Conservation (phyloP, 1,140 invertebrate genomes). For the Lamellibrachia luymesi region DNA sequence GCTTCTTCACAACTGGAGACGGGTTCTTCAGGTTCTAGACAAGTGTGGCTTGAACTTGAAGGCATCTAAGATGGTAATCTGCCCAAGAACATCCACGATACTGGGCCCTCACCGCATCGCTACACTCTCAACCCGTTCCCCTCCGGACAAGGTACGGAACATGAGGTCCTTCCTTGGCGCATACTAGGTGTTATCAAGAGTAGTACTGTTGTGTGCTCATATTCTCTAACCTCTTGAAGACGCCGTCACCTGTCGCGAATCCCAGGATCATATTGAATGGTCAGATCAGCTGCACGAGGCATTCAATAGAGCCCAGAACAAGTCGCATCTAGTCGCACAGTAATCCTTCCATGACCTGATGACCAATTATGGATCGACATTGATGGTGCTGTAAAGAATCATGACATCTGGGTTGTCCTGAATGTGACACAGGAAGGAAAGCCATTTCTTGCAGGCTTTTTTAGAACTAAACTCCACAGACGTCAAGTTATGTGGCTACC, state of each 20-base stretch:
- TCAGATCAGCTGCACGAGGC: slow-evolving; percentile 19
- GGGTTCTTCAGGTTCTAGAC: slow-evolving; percentile 19
- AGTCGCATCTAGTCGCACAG: slow-evolving; percentile 24
- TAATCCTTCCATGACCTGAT: too few species aligned
- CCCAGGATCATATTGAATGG: slow-evolving; percentile 30
- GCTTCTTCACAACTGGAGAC: not conserved
- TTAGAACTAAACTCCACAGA: not conserved
- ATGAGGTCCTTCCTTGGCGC: slow-evolving; percentile 30
- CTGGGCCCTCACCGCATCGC: not conserved
- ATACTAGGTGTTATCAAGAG: slow-evolving; percentile 11
- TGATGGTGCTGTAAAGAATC: slow-evolving; percentile 30
- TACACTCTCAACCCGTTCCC: not conserved
- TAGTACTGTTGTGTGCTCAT: too few species aligned
- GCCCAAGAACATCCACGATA: not conserved
- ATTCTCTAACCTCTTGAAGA: slow-evolving; percentile 15
- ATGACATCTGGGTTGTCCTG: not conserved
- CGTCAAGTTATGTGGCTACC: slow-evolving; percentile 8
- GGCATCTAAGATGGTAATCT: slow-evolving; percentile 20
- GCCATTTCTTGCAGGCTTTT: not conserved
- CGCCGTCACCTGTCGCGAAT: slow-evolving; percentile 26
- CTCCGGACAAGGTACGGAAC: not conserved
- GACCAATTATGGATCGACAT: slow-evolving; percentile 8
- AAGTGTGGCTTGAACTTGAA: slow-evolving; percentile 10
- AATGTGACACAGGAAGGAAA: not conserved
- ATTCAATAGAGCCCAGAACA: slow-evolving; percentile 22